Evolutionary conservation across 2,888 invertebrate species (phyloP).

Genomic region (Apantesis nais): DNA sequence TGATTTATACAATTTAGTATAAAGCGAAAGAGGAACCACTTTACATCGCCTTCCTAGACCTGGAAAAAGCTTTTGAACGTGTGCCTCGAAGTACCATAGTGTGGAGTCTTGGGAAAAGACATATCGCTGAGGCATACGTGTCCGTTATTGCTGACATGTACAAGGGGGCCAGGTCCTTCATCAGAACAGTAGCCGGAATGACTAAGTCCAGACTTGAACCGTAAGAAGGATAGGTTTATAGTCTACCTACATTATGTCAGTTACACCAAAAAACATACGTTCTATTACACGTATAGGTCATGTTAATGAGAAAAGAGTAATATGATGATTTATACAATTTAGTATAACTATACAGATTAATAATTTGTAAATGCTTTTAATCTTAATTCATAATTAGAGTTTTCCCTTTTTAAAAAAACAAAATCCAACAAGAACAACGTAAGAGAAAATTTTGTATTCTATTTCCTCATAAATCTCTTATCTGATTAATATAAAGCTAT

Average conservation of each 20-base stretch:
- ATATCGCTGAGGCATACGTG: no score
- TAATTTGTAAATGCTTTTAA: no score
- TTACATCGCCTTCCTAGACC: no score
- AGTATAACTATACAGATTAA: background rate
- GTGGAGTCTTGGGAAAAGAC: no score
- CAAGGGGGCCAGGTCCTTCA: no score
- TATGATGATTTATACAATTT: background rate
- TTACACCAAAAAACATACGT: background rate
- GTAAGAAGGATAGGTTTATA: background rate
- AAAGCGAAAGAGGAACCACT: no score
- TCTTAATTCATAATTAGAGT: background rate
- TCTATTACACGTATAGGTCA: background rate
- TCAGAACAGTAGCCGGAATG: no score
- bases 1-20: no score
- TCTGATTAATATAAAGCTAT: conserved; percentile 2
- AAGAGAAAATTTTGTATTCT: background rate
- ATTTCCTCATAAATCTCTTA: background rate
- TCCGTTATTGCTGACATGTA: no score
- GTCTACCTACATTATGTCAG: background rate
- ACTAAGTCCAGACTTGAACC: background rate
- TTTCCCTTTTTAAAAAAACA: background rate
- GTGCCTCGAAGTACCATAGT: no score
- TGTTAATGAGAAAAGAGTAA: no score
- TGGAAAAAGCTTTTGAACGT: no score
- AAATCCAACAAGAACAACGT: background rate